Evolutionary conservation across 2,888 invertebrate species (phyloP), one percentile per base, ranked within the genome.

Genomic region (Cheilosia urbana): DNA sequence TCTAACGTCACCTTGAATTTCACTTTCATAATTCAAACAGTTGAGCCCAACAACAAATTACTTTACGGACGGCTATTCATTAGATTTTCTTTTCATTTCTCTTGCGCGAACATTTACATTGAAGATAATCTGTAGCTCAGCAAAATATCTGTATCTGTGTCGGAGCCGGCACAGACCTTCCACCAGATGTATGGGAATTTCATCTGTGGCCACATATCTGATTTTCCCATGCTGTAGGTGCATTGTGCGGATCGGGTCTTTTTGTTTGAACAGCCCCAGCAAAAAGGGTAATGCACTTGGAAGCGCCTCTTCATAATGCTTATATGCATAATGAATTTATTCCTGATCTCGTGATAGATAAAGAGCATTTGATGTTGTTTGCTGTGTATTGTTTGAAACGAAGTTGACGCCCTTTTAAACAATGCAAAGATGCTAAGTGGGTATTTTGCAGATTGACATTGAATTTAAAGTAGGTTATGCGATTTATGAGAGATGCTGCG

Each of bases 201-300:
- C 17, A 19, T 60, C 37, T 53, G 27, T 27, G 53, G 45, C 49
- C 13, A 37, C 40, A 37, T 27, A 80, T 80, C 73, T 73, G 60
- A 75, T 75, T 63, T 75, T 80, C 73, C 30, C 80, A 80, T 66
- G 53, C 53, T 15, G 27, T 55, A n/a, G 30, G 62, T 80, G 80
- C 75, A 80, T 80, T 80, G 80, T 80, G 75, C 49, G 68, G 68
- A 57, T 73, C 17, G 63, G n/a, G 45, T 53, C 24, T 62, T 13
- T 51, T 65, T 30, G 45, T 55, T 65, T 57, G 21, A 27, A 3
- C 9, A 21, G 49, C 37, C 4, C 4, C 34, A 58, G 37, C 57
- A 53, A 53, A 55, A 53, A 47, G 80, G 80, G 80, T 73, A 80
- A 62, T 75, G 75, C 53, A 69, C 80, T 73, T 80, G 68, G 45